Conservation (phyloP, 2,113 vertebrate genomes). For the Perca flavescens region DNA sequence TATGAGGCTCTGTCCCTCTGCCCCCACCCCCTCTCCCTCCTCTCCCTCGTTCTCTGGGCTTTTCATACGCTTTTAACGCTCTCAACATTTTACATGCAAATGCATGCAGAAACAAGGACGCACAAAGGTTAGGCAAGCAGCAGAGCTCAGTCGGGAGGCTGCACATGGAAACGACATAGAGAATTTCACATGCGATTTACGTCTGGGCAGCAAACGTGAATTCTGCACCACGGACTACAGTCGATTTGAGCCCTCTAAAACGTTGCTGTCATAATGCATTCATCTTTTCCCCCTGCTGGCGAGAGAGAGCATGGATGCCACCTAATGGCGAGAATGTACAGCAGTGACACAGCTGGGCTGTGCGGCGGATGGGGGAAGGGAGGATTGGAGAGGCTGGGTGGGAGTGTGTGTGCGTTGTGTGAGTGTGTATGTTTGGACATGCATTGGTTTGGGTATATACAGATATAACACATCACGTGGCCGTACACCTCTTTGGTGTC, state of each 20-base stretch:
- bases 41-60: conserved; percentile 38
- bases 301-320: conserved; percentile 73
- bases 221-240: conserved; percentile 56
- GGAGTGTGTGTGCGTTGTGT: conserved; percentile 38
- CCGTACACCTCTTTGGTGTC: conserved; percentile 4
- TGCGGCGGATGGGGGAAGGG: conserved; percentile 51
- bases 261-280: conserved; percentile 77
- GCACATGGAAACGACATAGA: conserved; percentile 23
- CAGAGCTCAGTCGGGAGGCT: conserved; percentile 9
- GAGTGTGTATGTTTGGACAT: conserved; percentile 54
- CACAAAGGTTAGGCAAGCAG: conserved; percentile 64
- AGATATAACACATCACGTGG: conserved; percentile 1
- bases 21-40: neutral
- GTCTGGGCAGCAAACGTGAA: conserved; percentile 71
- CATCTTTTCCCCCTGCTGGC: conserved; percentile 37
- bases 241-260: conserved; percentile 72
- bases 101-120: conserved; percentile 66
- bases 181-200: conserved; percentile 48
- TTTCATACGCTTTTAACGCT: conserved; percentile 60
- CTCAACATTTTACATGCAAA: conserved; percentile 78
- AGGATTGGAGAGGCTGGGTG: conserved; percentile 32
- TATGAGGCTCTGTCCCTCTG: conserved; percentile 47
- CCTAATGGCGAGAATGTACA: conserved; percentile 77
- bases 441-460: neutral
- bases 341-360: conserved; percentile 66